These are phyloP conservation scores for Drosophila azteca DNA, from an alignment of 1,140 invertebrate genomes.

Conservation along the genomic window DNA sequence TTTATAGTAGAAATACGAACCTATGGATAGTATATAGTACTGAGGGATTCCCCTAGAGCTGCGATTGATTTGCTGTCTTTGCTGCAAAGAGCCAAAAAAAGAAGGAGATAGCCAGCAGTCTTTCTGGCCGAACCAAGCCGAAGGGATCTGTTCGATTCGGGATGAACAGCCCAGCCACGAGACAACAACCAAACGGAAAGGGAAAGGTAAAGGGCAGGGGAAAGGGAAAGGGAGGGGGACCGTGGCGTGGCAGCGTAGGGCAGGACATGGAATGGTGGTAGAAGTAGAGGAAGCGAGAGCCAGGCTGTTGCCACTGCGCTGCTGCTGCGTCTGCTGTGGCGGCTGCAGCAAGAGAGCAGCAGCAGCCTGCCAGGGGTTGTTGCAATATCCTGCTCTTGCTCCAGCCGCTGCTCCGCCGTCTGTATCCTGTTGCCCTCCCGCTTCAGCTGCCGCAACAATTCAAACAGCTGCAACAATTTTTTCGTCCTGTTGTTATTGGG, in stretches of 20 bases:
- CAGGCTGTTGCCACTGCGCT: constrained; percentile 14
- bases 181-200: constrained; percentile 50
- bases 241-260: constrained; percentile 4
- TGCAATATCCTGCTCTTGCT: constrained; percentile 61
- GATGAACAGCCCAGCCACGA: constrained; percentile 47
- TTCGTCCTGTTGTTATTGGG: constrained; percentile 25
- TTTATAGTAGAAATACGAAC: neutral
- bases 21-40: too few relatives aligned
- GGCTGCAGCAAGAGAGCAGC: constrained; percentile 60
- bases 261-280: constrained; percentile 16
- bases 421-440: constrained; percentile 79
- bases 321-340: constrained; percentile 10
- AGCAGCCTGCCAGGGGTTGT: constrained; percentile 69
- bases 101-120: constrained; percentile 3
- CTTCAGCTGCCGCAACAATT: constrained; percentile 73
- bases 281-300: constrained; percentile 45
- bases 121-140: constrained; percentile 2
- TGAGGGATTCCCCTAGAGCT: too few relatives aligned
- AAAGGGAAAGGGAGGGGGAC: constrained; percentile 40
- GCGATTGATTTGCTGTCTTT: too few relatives aligned
- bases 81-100: too few relatives aligned
- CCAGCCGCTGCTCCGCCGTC: neutral
- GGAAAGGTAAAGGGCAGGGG: constrained; percentile 24
- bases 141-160: neutral
- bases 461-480: constrained; percentile 81